A percentile compares a stretch with the other conserved stretches of the same genome.
Conservation (phyloP, 92 coral and sea anemone genomes). For the Porites cylindrica region DNA sequence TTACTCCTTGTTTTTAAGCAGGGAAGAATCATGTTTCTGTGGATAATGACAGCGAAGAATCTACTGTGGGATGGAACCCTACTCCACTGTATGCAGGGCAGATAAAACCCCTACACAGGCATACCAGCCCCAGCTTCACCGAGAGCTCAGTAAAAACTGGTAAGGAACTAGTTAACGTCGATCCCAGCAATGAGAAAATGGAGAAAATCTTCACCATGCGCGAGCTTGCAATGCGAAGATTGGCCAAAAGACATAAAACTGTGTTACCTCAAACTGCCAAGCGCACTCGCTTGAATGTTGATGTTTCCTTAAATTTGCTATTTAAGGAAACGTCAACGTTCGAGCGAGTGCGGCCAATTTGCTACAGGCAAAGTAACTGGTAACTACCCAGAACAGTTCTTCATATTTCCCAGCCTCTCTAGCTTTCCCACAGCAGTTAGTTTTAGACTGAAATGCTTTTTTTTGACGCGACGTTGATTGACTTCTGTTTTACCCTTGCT, state of each 20-base stretch:
- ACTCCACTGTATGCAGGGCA: neutral
- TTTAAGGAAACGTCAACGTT: neutral
- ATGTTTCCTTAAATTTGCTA: no score
- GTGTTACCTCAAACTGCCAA: neutral
- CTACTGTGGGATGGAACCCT: neutral
- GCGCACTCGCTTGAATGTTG: neutral
- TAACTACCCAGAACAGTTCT: no score
- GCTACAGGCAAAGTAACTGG: neutral
- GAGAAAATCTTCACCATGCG: neutral
- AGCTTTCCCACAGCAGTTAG: no score
- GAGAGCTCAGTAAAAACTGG: no score
- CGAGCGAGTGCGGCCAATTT: neutral
- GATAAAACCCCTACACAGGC: neutral
- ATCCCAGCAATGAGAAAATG: neutral
- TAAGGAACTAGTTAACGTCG: neutral
- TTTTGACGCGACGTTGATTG: no score
- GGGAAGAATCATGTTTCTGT: neutral
- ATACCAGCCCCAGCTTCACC: neutral
- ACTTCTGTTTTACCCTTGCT: no score
- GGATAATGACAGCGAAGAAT: neutral
- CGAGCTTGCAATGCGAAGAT: neutral
- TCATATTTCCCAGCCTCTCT: no score
- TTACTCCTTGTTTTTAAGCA: neutral
- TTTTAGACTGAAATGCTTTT: no score
- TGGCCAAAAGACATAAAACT: neutral